Evolutionary conservation across 2,888 invertebrate genomes (phyloP).

Genomic region (Lepidochitona cinerea): DNA sequence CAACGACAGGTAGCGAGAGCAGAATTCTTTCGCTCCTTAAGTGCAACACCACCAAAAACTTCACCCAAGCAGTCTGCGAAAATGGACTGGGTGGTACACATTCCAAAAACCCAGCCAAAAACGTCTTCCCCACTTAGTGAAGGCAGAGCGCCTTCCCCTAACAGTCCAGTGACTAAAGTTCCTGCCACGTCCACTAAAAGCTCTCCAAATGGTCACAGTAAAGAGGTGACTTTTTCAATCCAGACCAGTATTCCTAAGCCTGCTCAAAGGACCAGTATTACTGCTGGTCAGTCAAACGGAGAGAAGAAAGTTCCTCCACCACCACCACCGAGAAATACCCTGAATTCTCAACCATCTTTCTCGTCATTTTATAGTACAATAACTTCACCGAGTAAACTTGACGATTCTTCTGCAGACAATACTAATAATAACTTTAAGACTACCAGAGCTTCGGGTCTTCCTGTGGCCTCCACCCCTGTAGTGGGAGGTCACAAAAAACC

Average conservation of each 20-base stretch:
- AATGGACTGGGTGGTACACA: not conserved
- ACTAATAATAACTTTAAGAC: not conserved
- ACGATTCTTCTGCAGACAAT: not conserved
- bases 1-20: not conserved
- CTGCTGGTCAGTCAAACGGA: not conserved
- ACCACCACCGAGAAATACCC: not conserved
- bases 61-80: not conserved
- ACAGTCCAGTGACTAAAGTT: not conserved
- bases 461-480: not conserved
- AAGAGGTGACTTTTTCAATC: not conserved
- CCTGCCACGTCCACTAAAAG: not conserved
- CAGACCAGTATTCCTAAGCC: not conserved
- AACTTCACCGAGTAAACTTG: not conserved
- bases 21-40: not conserved
- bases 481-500: not conserved
- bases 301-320: not conserved
- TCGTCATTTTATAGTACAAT: not conserved
- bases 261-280: not conserved
- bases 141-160: not conserved
- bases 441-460: not conserved
- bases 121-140: not conserved
- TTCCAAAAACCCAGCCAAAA: not conserved
- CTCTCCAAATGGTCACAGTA: not conserved
- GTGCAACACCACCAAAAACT: not conserved
- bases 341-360: not conserved